Base-by-base conservation (phyloP, 64 coral and sea anemone genomes). In the Dendronephthya gigantea region DNA sequence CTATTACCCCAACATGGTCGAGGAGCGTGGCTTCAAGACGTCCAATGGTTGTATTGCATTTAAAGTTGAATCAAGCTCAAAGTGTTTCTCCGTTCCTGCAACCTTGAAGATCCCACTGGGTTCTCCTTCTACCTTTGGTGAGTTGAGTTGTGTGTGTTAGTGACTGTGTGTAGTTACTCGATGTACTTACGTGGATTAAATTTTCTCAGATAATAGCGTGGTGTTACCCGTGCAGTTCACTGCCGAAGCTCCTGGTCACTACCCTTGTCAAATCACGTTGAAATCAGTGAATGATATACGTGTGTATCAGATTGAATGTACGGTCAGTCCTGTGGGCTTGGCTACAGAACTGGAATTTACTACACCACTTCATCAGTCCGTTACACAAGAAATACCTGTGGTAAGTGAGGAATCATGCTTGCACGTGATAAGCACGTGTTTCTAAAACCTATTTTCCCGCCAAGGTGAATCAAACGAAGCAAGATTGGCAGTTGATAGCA, bases 281-380 rank as follows among this genome's bases (percentile, higher is more conserved):
- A 87, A 88, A 17, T 97, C 94, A 82, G 84, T 88, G 50, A 88
- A 97, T 93, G 94, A 97, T 69, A 91, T 93, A 17, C 86, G 94
- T 31, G 91, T 97, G n/a, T 97, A 97, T 50, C 91, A 93, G 41
- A 79, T 97, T 40, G 94, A 97, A 82, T 93, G 94, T 87, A 97
- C 94, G 49, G 94, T 97, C 25, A 93, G 86, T 56, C 86, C 94
- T 10, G 89, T 86, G 55, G 89, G 94, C 52, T 89, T 91, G 84
- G 84, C 86, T 9, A 86, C 92, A 23, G 83, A 97, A 48, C 84
- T 97, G 81, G 91, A 97, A 68, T 97, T 97, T 28, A 91, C 51
- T 16, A 50, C 94, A 28, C 94, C 94, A 4, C 86, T 91, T 12
- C 94, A 97, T 87, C 94, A 97, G 36, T 97, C 94, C 59, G 89